phyloP scores from a whole-genome alignment of 2,888 invertebrate genomes.

The Drosophila mettleri region DNA sequence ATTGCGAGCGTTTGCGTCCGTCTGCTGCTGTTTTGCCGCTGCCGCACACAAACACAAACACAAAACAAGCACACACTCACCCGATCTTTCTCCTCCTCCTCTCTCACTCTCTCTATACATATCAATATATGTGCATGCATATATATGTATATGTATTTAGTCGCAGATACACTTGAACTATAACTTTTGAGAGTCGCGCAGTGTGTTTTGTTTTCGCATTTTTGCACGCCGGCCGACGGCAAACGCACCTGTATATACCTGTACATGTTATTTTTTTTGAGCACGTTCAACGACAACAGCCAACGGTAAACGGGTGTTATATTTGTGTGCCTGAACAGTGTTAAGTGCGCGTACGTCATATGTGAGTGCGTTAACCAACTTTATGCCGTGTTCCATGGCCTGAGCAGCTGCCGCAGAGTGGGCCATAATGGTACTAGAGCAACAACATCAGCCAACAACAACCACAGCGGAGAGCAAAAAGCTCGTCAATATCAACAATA shows the following conservation, averaged over 20 bases:
- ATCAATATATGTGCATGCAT: background rate
- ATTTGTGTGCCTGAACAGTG: slow-evolving; percentile 24
- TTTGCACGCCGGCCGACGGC: slow-evolving; percentile 64
- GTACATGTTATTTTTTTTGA: slow-evolving; percentile 47
- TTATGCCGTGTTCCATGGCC: slow-evolving; percentile 47
- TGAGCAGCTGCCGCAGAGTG: slow-evolving; percentile 40
- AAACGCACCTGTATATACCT: slow-evolving; percentile 29
- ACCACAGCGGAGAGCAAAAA: slow-evolving; percentile 24
- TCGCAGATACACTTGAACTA: slow-evolving; percentile 9
- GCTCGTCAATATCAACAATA: slow-evolving; percentile 28
- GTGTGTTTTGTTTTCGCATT: slow-evolving; percentile 37
- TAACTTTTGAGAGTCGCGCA: slow-evolving; percentile 30
- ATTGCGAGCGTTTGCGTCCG: slow-evolving; percentile 81
- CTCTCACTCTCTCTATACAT: slow-evolving; percentile 8
- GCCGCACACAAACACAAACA: slow-evolving; percentile 30
- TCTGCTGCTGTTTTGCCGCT: slow-evolving; percentile 58
- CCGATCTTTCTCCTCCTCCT: slow-evolving; percentile 11
- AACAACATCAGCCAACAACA: slow-evolving; percentile 52
- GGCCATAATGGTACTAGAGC: slow-evolving; percentile 83
- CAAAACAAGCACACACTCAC: background rate
- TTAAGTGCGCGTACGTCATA: slow-evolving; percentile 23
- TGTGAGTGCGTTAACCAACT: slow-evolving; percentile 22
- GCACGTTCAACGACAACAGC: slow-evolving; percentile 47
- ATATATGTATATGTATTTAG: background rate
- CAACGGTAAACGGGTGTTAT: slow-evolving; percentile 40